A percentile compares a stretch with the other conserved stretches of the same genome.
phyloP scores from a whole-genome alignment of 2,113 vertebrate species.

The Otolemur garnettii region DNA sequence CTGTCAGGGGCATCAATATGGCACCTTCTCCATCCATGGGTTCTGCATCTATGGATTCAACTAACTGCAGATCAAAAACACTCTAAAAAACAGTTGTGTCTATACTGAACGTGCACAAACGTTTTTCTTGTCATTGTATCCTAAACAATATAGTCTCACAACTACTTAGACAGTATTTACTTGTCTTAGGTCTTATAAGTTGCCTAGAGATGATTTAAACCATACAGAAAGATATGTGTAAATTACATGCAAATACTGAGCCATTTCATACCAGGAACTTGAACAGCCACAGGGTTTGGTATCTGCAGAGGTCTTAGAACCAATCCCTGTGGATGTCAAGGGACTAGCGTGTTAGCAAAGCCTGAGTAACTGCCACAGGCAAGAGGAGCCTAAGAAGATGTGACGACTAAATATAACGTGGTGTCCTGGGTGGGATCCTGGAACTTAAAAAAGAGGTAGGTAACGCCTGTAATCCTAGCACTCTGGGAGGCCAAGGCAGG shows the following conservation, averaged over 20 bases:
- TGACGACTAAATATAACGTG: neutral
- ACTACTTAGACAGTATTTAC: neutral
- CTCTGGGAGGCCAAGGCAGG: too few relatives aligned
- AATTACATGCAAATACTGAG: neutral
- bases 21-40: neutral
- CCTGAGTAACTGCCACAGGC: neutral
- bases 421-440: neutral
- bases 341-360: neutral
- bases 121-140: neutral
- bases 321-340: neutral
- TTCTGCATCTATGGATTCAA: neutral
- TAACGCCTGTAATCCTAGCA: too few relatives aligned
- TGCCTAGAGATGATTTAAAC: neutral
- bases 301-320: neutral
- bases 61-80: neutral
- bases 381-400: neutral
- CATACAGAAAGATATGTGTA: neutral
- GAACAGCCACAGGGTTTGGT: neutral
- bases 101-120: neutral
- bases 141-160: neutral
- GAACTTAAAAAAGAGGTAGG: neutral
- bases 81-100: neutral
- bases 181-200: neutral
- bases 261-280: neutral
- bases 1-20: neutral